phyloP scores from a whole-genome alignment of 2,888 invertebrate genomes.

The Cepaea hortensis region DNA sequence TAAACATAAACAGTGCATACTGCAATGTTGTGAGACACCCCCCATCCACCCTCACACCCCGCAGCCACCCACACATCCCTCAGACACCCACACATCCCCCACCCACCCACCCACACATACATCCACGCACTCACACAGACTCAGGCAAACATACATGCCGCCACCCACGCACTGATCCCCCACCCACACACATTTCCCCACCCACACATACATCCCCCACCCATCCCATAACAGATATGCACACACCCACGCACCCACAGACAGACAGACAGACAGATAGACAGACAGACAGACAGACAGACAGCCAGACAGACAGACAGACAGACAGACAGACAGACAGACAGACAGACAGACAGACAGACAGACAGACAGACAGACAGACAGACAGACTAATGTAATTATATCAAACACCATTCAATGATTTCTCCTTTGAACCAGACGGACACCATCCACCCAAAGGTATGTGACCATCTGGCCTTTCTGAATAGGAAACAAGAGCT shows the following conservation, averaged over 20 bases:
- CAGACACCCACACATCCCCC: too few relatives aligned
- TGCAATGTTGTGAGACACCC: too few relatives aligned
- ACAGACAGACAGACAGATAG: conserved; percentile 5
- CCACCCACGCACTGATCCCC: too few relatives aligned
- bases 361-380: conserved; percentile 9
- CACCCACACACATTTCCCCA: too few relatives aligned
- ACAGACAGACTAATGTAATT: not conserved
- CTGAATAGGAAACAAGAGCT: conserved; percentile 18
- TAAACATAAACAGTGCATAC: too few relatives aligned
- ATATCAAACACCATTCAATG: not conserved
- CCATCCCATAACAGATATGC: too few relatives aligned
- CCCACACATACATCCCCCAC: too few relatives aligned
- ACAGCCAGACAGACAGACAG: conserved; percentile 5
- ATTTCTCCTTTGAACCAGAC: not conserved
- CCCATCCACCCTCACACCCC: too few relatives aligned
- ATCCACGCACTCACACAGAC: too few relatives aligned
- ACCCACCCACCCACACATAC: too few relatives aligned
- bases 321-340: conserved; percentile 6
- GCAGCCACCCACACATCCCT: too few relatives aligned
- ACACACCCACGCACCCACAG: not conserved
- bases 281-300: conserved; percentile 15
- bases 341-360: conserved; percentile 20
- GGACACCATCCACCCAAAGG: conserved; percentile 15
- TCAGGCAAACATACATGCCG: too few relatives aligned
- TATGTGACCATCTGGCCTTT: conserved; percentile 15